Base-by-base conservation (phyloP, 2,113 vertebrate species). In the Silurus glanis region DNA sequence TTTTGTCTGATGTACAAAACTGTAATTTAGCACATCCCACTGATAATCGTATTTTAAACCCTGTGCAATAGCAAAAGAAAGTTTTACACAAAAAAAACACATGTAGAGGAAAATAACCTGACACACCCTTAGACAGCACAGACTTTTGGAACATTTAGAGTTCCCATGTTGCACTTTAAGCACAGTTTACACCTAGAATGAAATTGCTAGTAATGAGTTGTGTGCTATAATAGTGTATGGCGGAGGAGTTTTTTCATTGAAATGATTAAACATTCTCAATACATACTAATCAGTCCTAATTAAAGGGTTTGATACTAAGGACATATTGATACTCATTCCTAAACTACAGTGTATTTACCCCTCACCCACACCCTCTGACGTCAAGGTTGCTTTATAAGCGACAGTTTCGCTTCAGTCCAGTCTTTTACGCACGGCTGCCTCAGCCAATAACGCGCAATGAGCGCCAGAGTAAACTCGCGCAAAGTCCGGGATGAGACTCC, bases 371-470 rank as follows among this genome's bases (percentile, higher is more conserved):
- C 37, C 17, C n/a, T 56, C 51, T 83, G 82, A 88, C 78, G 85
- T 85, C 82, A 88, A 12, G 0, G n/a, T 9, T 10, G 14, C 10
- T 14, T 75, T 80, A 62, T 45, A 80, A 82, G 47, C 16, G 49
- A 0, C 16, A n/a, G 25, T 6, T 21, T 14, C 0, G 23, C 21
- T 6, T 14, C 0, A 19, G 0, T 10, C 45, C 4, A 6, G 37
- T 3, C 25, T 80, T 69, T 83, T 51, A 53, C 14, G 14, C 61
- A 28, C 25, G 37, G 2, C 37, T 2, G 53, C 16, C 17, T 0
- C 10, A n/a, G 12, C 10, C 10, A 7, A 7, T 13, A 23, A 6
- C 4, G 53, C 28, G 28, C 61, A 0, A 94, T 94, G 94, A 58
- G 86, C 80, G 79, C 67, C 0, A 90, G 84, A 88, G 89, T 86